These are phyloP conservation scores for Drosophila orosa DNA, from an alignment of 1,140 invertebrate genomes.

Conservation along the genomic window DNA sequence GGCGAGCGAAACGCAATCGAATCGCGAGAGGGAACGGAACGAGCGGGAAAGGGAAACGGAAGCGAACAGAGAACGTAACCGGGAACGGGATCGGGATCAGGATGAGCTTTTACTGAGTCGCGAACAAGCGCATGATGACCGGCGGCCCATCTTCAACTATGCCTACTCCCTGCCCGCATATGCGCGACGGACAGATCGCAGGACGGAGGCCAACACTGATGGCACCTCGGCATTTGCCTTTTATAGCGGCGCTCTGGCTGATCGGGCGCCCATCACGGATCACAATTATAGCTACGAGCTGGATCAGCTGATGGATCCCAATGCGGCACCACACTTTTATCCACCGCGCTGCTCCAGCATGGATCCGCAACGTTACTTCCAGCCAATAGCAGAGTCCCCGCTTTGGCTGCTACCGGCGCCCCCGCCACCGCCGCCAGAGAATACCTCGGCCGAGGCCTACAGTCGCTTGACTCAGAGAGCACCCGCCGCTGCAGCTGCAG, in stretches of 20 bases:
- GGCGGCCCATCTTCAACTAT: constrained; percentile 28
- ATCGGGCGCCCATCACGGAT: constrained; percentile 58
- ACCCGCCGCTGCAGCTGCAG: constrained; percentile 4
- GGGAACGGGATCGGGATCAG: constrained; percentile 3
- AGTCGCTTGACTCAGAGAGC: constrained; percentile 3
- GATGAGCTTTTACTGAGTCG: not conserved
- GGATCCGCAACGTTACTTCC: constrained; percentile 68
- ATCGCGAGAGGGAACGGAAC: constrained; percentile 7
- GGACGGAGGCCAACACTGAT: constrained; percentile 25
- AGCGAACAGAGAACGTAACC: not conserved
- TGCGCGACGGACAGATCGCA: constrained; percentile 19
- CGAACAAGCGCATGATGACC: constrained; percentile 15
- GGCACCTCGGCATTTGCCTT: constrained; percentile 68
- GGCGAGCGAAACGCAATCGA: constrained; percentile 21
- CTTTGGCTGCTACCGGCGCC: constrained; percentile 55
- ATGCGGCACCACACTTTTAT: constrained; percentile 16
- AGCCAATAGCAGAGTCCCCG: constrained; percentile 59
- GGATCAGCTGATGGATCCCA: constrained; percentile 40
- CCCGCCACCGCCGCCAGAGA: constrained; percentile 17
- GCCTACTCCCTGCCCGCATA: constrained; percentile 28
- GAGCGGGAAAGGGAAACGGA: not conserved
- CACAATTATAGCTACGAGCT: constrained; percentile 72
- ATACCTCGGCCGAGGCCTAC: constrained; percentile 4
- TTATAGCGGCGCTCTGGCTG: constrained; percentile 65
- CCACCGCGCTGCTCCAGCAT: constrained; percentile 56